These are phyloP conservation scores for Amblyjoppa fuscipennis DNA, from an alignment of 2,888 invertebrate genomes.

Conservation along the genomic window DNA sequence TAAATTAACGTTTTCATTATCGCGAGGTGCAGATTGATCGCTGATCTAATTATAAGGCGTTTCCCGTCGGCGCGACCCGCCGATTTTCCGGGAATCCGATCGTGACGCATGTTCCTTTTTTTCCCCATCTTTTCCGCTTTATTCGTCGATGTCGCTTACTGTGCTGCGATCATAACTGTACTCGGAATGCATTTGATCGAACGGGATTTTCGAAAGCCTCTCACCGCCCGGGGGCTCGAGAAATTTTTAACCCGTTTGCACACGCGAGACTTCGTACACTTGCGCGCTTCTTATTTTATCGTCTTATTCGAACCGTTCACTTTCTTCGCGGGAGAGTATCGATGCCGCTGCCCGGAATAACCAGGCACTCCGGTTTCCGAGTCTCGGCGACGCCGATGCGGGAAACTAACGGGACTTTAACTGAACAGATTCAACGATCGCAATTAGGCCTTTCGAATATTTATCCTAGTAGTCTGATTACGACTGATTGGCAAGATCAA, in stretches of 20 bases:
- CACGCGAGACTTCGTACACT: neutral
- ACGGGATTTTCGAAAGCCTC: slow-evolving; percentile 24
- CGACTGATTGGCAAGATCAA: slow-evolving; percentile 6
- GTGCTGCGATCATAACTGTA: neutral
- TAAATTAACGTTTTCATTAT: slow-evolving; percentile 37
- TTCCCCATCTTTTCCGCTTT: neutral
- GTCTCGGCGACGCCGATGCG: neutral
- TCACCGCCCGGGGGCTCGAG: slow-evolving; percentile 40
- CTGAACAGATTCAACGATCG: neutral
- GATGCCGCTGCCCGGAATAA: slow-evolving; percentile 39
- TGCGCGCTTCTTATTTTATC: slow-evolving; percentile 13
- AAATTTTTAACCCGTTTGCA: slow-evolving; percentile 37
- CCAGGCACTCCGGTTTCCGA: slow-evolving; percentile 29
- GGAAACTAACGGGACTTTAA: neutral
- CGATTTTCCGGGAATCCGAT: neutral
- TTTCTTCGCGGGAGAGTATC: slow-evolving; percentile 47
- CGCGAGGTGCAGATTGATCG: neutral
- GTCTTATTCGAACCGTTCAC: slow-evolving; percentile 50
- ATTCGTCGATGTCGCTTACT: neutral
- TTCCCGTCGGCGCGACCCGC: neutral
- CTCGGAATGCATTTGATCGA: slow-evolving; percentile 4
- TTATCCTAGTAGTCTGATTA: slow-evolving; percentile 11
- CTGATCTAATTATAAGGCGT: slow-evolving; percentile 7
- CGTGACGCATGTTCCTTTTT: neutral
- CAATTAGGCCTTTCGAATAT: slow-evolving; percentile 18